Evolutionary conservation across 2,888 invertebrate species (phyloP).

Genomic region (Clunio marinus): DNA sequence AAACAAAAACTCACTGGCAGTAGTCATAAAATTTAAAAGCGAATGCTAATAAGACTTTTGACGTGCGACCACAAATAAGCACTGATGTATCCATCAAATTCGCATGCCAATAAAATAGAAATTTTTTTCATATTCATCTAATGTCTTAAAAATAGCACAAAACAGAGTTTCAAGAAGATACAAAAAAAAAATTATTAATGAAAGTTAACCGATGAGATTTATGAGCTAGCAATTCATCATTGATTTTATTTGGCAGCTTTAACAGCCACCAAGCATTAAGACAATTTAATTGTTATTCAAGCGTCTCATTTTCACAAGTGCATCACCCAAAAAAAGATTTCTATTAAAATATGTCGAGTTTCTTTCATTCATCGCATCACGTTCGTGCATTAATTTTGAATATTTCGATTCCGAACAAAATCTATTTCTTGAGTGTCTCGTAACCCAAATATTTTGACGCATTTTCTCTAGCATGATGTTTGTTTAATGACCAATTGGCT

Average conservation of each 20-base stretch:
- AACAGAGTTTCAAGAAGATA: neutral
- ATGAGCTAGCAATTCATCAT: neutral
- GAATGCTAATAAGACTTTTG: neutral
- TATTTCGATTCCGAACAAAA: neutral
- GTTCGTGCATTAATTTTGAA: neutral
- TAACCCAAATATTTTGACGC: neutral
- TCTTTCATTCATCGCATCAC: no score
- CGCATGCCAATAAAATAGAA: slow-evolving; percentile 4
- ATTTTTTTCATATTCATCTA: no score
- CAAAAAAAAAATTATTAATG: slow-evolving; percentile 3
- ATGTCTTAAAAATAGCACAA: neutral
- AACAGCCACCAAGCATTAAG: neutral
- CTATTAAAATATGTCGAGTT: no score
- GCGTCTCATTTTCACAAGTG: neutral
- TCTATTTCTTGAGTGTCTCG: neutral
- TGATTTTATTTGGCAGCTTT: slow-evolving; percentile 6
- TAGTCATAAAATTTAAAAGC: neutral
- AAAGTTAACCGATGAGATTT: neutral
- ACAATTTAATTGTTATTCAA: neutral
- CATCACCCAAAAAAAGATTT: no score
- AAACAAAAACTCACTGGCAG: neutral
- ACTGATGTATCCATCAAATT: neutral
- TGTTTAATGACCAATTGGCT: neutral
- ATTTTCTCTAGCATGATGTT: neutral
- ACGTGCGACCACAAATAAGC: neutral